Evolutionary conservation across 2,888 invertebrate species (phyloP).

Genomic region (Leptopilina syphax): DNA sequence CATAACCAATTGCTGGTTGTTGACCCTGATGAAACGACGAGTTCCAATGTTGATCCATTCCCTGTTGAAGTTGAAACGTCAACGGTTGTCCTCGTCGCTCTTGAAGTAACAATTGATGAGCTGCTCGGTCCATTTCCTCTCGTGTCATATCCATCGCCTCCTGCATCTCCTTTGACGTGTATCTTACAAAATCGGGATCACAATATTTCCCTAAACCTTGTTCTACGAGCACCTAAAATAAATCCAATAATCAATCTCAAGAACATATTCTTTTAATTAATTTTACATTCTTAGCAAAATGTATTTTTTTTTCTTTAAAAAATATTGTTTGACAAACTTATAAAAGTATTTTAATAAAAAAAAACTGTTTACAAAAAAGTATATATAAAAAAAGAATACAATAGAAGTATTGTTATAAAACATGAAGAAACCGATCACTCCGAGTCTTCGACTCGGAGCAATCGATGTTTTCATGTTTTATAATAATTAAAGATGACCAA

Average conservation of each 20-base stretch:
- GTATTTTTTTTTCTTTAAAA: no score
- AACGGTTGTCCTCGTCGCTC: slow-evolving; percentile 79
- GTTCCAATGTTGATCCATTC: slow-evolving; percentile 62
- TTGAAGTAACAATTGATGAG: slow-evolving; percentile 89
- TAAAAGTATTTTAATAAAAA: no score
- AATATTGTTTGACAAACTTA: no score
- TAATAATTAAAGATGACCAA: no score
- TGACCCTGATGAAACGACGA: slow-evolving; percentile 53
- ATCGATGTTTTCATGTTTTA: no score
- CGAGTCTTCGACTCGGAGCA: no score
- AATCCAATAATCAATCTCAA: not conserved
- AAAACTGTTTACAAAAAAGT: no score
- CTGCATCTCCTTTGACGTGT: slow-evolving; percentile 96
- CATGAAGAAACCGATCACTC: no score
- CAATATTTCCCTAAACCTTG: slow-evolving; percentile 96
- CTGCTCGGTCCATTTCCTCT: slow-evolving; percentile 97
- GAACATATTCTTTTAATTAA: no score
- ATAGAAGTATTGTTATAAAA: no score
- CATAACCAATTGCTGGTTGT: slow-evolving; percentile 61
- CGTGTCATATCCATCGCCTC: slow-evolving; percentile 97
- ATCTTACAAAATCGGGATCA: slow-evolving; percentile 94
- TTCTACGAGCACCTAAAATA: slow-evolving; percentile 88
- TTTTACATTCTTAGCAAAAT: no score
- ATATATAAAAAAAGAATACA: no score
- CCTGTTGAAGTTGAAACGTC: slow-evolving; percentile 70